These are phyloP conservation scores for Diarsia dahlii DNA, from an alignment of 2,888 invertebrate species.

Conservation along the genomic window DNA sequence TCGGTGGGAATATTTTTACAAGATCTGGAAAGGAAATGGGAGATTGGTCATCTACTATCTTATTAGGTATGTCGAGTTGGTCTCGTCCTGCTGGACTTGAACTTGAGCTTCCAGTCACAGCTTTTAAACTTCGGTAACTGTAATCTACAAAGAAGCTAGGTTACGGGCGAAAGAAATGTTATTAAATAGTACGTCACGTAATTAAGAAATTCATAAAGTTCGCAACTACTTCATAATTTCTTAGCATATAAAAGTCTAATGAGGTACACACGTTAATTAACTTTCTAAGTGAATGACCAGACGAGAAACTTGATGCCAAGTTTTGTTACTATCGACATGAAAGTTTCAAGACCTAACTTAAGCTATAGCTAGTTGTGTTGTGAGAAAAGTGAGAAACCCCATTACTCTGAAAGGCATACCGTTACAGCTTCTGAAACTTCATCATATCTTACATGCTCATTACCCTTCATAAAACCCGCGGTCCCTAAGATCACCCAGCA, in stretches of 20 bases:
- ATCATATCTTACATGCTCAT: conserved; percentile 32
- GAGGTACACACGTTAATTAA: conserved; percentile 1
- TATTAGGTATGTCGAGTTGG: not conserved
- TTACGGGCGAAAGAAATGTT: not conserved
- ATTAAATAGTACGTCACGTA: not conserved
- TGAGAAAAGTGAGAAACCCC: not conserved
- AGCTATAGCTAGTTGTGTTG: not conserved
- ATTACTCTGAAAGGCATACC: not conserved
- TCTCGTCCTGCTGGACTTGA: not conserved
- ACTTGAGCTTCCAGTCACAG: not conserved
- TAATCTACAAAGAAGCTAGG: not conserved
- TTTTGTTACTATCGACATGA: not conserved
- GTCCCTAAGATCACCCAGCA: conserved; percentile 40
- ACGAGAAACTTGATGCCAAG: not conserved
- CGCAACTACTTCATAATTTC: conserved; percentile 1
- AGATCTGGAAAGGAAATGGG: not conserved
- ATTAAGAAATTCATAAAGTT: not conserved
- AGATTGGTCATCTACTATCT: not conserved
- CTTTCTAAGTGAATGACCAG: not conserved
- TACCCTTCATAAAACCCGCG: conserved; percentile 40
- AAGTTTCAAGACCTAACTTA: not conserved
- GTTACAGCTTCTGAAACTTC: conserved; percentile 27
- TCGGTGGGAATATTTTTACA: not conserved
- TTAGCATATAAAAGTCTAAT: conserved; percentile 15
- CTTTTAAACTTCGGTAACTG: not conserved